Evolutionary conservation across 2,888 invertebrate species (phyloP).

Genomic region (Rhamphomyia laevipes): DNA sequence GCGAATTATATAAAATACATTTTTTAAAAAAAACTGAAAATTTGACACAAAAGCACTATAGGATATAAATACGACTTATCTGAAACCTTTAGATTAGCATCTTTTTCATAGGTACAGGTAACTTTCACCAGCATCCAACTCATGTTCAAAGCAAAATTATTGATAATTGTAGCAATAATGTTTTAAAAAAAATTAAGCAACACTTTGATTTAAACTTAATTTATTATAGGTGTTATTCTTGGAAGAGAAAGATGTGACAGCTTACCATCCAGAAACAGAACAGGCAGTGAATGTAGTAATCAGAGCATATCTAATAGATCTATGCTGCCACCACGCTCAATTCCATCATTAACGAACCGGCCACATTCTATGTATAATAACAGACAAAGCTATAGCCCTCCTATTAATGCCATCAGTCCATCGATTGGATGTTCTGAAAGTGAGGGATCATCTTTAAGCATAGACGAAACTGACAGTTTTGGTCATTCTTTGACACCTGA

Average conservation of each 20-base stretch:
- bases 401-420: conserved; percentile 45
- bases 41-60: too few species aligned
- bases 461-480: conserved; percentile 48
- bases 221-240: conserved; percentile 16
- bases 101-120: too few species aligned
- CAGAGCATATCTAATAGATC: conserved; percentile 26
- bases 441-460: conserved; percentile 54
- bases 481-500: conserved; percentile 48
- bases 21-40: too few species aligned
- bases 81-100: too few species aligned
- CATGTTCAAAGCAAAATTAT: too few species aligned
- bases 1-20: too few species aligned
- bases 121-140: too few species aligned
- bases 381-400: conserved; percentile 34
- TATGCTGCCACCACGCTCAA: conserved; percentile 35
- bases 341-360: conserved; percentile 36
- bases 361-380: conserved; percentile 36
- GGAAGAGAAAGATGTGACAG: conserved; percentile 68
- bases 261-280: conserved; percentile 60
- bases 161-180: too few species aligned
- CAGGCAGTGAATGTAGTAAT: conserved; percentile 47
- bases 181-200: too few species aligned
- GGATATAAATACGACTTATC: too few species aligned
- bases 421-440: conserved; percentile 54
- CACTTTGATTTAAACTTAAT: too few species aligned